Evolutionary conservation across 1,140 invertebrate genomes (phyloP).

Genomic region (Drosophila ohnishii): DNA sequence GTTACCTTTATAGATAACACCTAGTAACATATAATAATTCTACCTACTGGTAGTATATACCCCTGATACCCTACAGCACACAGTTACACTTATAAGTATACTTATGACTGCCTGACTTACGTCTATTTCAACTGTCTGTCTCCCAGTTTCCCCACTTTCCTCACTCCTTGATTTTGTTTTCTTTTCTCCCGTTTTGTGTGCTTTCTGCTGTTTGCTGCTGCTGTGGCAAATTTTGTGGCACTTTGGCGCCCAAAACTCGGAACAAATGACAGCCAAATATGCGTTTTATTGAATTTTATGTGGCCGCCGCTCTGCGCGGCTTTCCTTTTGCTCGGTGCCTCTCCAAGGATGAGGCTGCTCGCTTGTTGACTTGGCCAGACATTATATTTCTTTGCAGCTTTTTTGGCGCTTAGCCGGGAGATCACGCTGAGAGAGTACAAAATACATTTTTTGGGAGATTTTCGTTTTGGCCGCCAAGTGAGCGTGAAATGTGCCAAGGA

Average conservation of each 20-base stretch:
- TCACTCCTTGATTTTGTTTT: constrained; percentile 21
- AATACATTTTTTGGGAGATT: constrained; percentile 43
- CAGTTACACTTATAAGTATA: constrained; percentile 28
- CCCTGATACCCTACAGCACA: constrained; percentile 12
- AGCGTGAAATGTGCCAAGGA: constrained; percentile 63
- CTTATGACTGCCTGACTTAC: constrained; percentile 23
- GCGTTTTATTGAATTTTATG: constrained; percentile 82
- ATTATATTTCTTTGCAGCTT: constrained; percentile 38
- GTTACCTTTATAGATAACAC: background rate
- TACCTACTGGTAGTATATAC: background rate
- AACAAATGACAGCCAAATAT: constrained; percentile 80
- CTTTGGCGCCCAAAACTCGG: constrained; percentile 78
- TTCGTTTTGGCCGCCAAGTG: constrained; percentile 49
- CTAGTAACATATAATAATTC: too few species aligned
- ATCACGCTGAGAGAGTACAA: constrained; percentile 47
- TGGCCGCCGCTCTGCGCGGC: constrained; percentile 38
- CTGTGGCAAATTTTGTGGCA: constrained; percentile 69
- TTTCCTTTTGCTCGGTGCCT: constrained; percentile 14
- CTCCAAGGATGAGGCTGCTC: constrained; percentile 32
- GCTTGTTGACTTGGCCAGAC: constrained; percentile 47
- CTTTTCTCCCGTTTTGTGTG: constrained; percentile 10
- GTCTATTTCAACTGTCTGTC: constrained; percentile 29
- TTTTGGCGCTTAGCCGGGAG: constrained; percentile 39
- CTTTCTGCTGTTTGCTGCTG: constrained; percentile 53
- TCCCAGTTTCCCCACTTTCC: constrained; percentile 8